phyloP scores from a whole-genome alignment of 1,140 invertebrate genomes.

The Zeugodacus cucurbitae region DNA sequence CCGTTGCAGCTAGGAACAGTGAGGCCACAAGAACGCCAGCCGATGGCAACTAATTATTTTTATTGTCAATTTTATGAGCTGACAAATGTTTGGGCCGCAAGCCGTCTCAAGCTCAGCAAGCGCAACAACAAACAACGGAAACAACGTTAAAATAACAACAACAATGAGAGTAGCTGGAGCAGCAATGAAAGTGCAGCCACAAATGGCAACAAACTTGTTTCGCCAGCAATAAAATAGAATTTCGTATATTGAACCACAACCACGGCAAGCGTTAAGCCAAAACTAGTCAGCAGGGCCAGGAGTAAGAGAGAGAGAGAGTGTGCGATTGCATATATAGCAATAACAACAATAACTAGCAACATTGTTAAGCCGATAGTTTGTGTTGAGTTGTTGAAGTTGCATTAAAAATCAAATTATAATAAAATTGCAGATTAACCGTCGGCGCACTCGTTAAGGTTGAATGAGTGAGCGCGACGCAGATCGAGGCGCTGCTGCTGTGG shows the following conservation, averaged over 20 bases:
- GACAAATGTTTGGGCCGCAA: slow-evolving; percentile 20
- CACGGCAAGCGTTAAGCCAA: background rate
- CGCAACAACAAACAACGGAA: slow-evolving; percentile 12
- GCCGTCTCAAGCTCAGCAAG: background rate
- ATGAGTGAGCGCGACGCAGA: background rate
- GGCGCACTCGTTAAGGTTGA: slow-evolving; percentile 54
- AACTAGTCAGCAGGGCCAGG: background rate
- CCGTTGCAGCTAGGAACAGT: background rate
- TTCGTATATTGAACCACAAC: background rate
- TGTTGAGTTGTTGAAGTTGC: slow-evolving; percentile 46
- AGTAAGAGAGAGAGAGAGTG: too few relatives aligned
- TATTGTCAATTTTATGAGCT: slow-evolving; percentile 36
- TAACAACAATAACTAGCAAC: slow-evolving; percentile 34
- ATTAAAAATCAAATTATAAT: slow-evolving; percentile 66
- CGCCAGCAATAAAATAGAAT: background rate
- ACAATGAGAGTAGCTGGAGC: background rate
- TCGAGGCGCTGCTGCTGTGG: too few relatives aligned
- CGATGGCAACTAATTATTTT: slow-evolving; percentile 32
- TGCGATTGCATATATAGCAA: background rate
- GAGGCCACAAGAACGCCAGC: background rate
- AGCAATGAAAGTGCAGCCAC: background rate
- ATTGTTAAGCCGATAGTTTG: slow-evolving; percentile 38
- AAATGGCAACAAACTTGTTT: slow-evolving; percentile 27
- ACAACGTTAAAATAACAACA: background rate
- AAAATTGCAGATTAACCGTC: slow-evolving; percentile 65